phyloP scores from a whole-genome alignment of 35 echinoderm and acorn worm species.

The Apostichopus californicus region DNA sequence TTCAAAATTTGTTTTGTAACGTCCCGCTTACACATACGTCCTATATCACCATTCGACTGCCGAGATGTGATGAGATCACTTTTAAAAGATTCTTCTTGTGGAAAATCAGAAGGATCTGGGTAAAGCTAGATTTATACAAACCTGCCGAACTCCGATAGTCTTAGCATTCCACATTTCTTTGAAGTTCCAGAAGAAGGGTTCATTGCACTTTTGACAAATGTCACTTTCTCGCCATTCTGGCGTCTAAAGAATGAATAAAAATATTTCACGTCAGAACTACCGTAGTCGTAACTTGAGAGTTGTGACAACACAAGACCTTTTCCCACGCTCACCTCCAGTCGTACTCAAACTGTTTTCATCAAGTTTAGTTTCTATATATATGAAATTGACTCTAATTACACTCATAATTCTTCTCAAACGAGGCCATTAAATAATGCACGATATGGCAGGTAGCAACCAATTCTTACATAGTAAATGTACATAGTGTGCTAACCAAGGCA shows the following conservation, averaged over 20 bases:
- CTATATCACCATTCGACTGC: too few relatives aligned
- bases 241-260: constrained; percentile 60
- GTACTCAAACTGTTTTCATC: not conserved
- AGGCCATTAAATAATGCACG: too few relatives aligned
- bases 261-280: not conserved
- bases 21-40: too few relatives aligned
- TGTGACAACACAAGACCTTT: not conserved
- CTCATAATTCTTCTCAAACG: too few relatives aligned
- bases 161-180: constrained; percentile 99
- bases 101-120: not conserved
- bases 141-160: constrained; percentile 95
- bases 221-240: constrained; percentile 97
- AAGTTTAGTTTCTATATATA: not conserved
- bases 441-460: too few relatives aligned
- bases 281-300: not conserved
- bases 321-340: too few relatives aligned
- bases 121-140: constrained; percentile 18
- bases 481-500: too few relatives aligned
- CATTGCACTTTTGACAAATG: constrained; percentile 92
- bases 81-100: too few relatives aligned
- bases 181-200: constrained; percentile 99
- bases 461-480: too few relatives aligned
- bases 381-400: too few relatives aligned
- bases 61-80: too few relatives aligned
- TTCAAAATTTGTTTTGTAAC: too few relatives aligned